A percentile compares a stretch with the other conserved stretches of the same genome.
Conservation (phyloP, 2,888 invertebrate genomes). For the Nematopogon swammerdamellus region DNA sequence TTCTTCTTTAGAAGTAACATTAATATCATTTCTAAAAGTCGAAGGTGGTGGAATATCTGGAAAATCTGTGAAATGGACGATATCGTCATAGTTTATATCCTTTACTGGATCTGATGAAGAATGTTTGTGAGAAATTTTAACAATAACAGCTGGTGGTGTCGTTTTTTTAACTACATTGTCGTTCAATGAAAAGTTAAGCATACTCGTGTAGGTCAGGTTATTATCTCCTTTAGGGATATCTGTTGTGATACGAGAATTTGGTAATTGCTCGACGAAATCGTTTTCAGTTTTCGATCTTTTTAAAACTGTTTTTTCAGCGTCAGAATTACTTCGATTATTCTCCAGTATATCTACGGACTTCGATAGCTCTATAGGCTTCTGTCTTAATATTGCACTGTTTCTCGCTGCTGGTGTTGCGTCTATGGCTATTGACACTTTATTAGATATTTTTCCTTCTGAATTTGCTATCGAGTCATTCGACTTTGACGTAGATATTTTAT, state of each 20-base stretch:
- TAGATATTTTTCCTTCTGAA: constrained; percentile 47
- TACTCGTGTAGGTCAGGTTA: constrained; percentile 32
- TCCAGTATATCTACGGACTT: constrained; percentile 57
- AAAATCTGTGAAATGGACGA: constrained; percentile 22
- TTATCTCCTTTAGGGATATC: constrained; percentile 8
- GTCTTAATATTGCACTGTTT: constrained; percentile 68
- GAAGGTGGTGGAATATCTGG: constrained; percentile 39
- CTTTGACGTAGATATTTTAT: constrained; percentile 27
- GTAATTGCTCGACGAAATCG: constrained; percentile 20
- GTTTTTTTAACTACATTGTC: constrained; percentile 20
- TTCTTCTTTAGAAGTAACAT: constrained; percentile 72
- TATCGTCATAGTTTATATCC: constrained; percentile 47
- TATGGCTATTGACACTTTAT: constrained; percentile 72
- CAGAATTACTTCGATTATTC: constrained; percentile 26
- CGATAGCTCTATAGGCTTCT: constrained; percentile 72
- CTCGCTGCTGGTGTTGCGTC: constrained; percentile 76
- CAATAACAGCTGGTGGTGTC: constrained; percentile 21
- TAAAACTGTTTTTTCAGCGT: constrained; percentile 22
- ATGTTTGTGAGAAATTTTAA: constrained; percentile 61
- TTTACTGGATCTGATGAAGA: constrained; percentile 68
- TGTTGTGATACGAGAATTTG: no score
- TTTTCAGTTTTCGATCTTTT: constrained; percentile 43
- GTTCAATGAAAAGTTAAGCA: constrained; percentile 27
- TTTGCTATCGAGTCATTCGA: constrained; percentile 46
- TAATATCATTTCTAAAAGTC: constrained; percentile 60